These are phyloP conservation scores for Ariolimax columbianus DNA, from an alignment of 2,888 invertebrate genomes.

Conservation along the genomic window DNA sequence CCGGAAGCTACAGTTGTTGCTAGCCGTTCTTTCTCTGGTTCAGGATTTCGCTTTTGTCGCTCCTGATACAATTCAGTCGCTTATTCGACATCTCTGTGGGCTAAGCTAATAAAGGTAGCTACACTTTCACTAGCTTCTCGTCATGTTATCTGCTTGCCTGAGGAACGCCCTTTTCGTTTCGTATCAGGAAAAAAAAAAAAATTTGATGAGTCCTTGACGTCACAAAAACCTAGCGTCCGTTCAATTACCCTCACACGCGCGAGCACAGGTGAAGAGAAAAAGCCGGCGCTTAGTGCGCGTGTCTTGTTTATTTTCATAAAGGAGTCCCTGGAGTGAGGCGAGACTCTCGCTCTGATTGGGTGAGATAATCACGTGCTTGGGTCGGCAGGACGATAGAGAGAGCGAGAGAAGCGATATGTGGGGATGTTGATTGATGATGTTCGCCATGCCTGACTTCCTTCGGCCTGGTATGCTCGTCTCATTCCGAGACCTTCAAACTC, in stretches of 20 bases:
- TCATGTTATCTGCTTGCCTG: background rate
- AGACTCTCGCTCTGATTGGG: conserved; percentile 30
- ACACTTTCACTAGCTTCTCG: background rate
- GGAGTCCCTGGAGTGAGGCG: conserved; percentile 9
- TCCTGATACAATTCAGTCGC: background rate
- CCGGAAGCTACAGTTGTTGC: no score
- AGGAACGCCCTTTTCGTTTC: conserved; percentile 19
- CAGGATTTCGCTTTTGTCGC: no score
- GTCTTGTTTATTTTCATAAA: conserved; percentile 44
- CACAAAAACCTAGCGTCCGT: conserved; percentile 24
- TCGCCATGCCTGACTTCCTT: conserved; percentile 36
- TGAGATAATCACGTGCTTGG: conserved; percentile 13
- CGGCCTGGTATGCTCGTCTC: conserved; percentile 27
- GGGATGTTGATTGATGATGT: conserved; percentile 46
- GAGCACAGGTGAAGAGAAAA: conserved; percentile 40
- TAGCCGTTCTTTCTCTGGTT: no score
- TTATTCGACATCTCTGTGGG: no score
- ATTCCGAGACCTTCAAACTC: background rate
- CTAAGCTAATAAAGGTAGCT: background rate
- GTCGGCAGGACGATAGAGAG: background rate
- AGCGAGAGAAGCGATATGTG: conserved; percentile 16
- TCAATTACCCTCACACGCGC: conserved; percentile 45
- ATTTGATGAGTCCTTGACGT: conserved; percentile 18
- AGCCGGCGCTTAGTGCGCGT: conserved; percentile 34
- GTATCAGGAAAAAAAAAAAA: background rate